phyloP scores from a whole-genome alignment of 2,888 invertebrate genomes.

The Cylloceria caligata region DNA sequence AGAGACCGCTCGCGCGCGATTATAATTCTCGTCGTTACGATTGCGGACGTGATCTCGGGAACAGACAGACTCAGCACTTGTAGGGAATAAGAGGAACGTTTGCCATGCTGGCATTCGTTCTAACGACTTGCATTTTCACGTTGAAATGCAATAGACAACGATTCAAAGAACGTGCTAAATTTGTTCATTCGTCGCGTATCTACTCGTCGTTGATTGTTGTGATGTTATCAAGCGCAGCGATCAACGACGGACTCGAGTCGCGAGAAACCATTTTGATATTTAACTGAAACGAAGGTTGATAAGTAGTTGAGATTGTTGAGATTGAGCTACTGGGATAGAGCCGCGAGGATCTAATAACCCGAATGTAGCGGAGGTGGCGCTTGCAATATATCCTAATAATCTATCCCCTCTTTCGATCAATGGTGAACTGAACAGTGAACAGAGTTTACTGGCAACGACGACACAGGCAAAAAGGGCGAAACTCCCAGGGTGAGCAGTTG shows the following conservation, averaged over 20 bases:
- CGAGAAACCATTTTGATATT: slow-evolving; percentile 73
- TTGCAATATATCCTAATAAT: slow-evolving; percentile 36
- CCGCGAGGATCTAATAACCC: slow-evolving; percentile 2
- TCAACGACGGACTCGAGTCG: slow-evolving; percentile 46
- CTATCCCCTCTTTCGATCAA: slow-evolving; percentile 23
- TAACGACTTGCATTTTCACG: slow-evolving; percentile 10
- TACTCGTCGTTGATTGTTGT: slow-evolving; percentile 70
- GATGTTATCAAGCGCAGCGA: slow-evolving; percentile 72
- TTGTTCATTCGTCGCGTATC: slow-evolving; percentile 42
- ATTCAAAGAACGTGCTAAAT: background rate
- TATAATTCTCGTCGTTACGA: slow-evolving; percentile 21
- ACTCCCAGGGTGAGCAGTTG: background rate
- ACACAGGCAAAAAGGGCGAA: background rate
- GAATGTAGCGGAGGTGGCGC: slow-evolving; percentile 54
- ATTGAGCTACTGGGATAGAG: background rate
- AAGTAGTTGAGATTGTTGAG: background rate
- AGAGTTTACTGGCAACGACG: background rate
- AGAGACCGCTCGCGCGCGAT: background rate
- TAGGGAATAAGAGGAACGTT: background rate
- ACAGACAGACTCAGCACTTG: background rate
- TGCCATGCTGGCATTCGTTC: slow-evolving; percentile 21
- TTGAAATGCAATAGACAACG: background rate
- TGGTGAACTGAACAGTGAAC: no score
- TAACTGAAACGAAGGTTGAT: slow-evolving; percentile 59
- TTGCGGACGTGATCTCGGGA: slow-evolving; percentile 6